Percentiles rank a stretch among this genome's conserved stretches.
These are phyloP conservation scores for Pteropus rufus DNA, from an alignment of 2,797 vertebrate species.

Conservation along the genomic window DNA sequence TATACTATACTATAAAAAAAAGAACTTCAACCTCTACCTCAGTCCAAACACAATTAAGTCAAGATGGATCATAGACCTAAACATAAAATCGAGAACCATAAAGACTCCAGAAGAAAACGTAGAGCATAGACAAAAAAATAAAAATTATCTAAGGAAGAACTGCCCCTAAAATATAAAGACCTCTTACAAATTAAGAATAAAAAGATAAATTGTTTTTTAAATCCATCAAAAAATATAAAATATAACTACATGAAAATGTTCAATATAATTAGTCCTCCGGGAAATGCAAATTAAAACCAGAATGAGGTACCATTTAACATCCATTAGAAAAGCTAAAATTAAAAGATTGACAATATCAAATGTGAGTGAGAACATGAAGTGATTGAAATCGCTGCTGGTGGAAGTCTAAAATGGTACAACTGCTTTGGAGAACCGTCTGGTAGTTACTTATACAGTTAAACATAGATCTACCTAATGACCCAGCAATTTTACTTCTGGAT, in stretches of 20 bases:
- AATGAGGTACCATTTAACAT: background rate
- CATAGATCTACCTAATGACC: background rate
- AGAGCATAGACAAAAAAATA: background rate
- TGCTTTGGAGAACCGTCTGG: background rate
- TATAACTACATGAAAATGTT: background rate
- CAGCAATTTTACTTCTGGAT: background rate
- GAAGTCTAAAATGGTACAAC: background rate
- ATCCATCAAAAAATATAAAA: background rate
- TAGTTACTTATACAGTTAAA: background rate
- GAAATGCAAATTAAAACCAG: background rate
- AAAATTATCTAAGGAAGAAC: background rate
- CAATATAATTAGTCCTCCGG: background rate
- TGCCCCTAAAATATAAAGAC: background rate
- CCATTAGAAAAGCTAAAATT: background rate
- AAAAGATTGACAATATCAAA: background rate
- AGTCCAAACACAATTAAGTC: background rate
- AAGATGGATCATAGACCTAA: background rate
- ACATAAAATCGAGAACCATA: background rate
- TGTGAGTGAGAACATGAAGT: background rate
- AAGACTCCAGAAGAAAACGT: background rate
- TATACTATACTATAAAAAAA: background rate
- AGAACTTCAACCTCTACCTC: background rate
- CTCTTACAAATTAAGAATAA: background rate
- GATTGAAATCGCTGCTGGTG: background rate
- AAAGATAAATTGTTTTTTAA: background rate